These are phyloP conservation scores for Drosophila rhopaloa DNA, from an alignment of 1,140 invertebrate genomes.

Conservation along the genomic window DNA sequence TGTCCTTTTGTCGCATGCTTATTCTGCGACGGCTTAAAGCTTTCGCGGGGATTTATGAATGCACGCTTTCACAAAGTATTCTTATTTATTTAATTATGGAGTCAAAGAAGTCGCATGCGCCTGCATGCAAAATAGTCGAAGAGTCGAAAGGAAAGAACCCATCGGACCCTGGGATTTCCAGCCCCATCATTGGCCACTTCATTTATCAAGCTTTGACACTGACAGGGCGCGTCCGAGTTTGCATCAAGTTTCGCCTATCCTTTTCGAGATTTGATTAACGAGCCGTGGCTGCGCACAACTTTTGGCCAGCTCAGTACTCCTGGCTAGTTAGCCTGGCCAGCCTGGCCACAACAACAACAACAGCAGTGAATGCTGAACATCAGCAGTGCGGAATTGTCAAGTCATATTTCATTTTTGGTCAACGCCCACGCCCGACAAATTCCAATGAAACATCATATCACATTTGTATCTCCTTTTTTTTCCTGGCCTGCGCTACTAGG, in stretches of 20 bases:
- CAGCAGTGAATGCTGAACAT: constrained; percentile 25
- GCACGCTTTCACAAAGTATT: constrained; percentile 7
- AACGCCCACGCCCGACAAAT: constrained; percentile 61
- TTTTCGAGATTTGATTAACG: constrained; percentile 52
- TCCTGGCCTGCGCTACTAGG: neutral
- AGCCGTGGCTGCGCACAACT: constrained; percentile 36
- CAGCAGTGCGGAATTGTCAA: constrained; percentile 58
- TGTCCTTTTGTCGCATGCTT: constrained; percentile 30
- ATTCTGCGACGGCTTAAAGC: constrained; percentile 18
- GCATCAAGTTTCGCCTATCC: constrained; percentile 38
- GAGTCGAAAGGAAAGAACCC: neutral
- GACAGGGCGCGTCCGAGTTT: constrained; percentile 44
- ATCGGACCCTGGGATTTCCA: constrained; percentile 9
- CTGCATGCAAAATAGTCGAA: constrained; percentile 12
- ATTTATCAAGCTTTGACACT: constrained; percentile 60
- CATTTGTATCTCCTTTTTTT: constrained; percentile 52
- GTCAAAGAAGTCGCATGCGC: constrained; percentile 12
- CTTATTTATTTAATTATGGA: constrained; percentile 38
- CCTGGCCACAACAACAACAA: constrained; percentile 18
- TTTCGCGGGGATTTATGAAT: constrained; percentile 16
- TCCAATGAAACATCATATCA: constrained; percentile 72
- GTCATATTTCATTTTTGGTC: constrained; percentile 76
- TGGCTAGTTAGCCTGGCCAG: constrained; percentile 2
- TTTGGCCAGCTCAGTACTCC: constrained; percentile 22
- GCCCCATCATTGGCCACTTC: constrained; percentile 28